Evolutionary conservation across 2,888 invertebrate species (phyloP), one percentile per base, ranked within the genome.

Genomic region (Rhagonycha fulva): DNA sequence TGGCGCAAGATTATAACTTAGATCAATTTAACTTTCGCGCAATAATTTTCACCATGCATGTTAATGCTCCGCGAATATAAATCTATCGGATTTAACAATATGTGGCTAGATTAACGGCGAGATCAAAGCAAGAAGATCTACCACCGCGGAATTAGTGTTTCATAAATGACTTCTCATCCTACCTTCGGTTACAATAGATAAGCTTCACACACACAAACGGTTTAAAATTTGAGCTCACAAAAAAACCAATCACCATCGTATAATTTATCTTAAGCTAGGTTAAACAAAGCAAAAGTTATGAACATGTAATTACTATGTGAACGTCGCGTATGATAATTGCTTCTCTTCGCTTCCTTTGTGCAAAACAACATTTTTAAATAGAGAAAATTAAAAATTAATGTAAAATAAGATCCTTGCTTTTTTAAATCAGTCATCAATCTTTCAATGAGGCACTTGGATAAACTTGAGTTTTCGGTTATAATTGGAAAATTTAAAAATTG

Each of bases 41-140:
- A 47, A 66, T 66, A 47, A 69, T 75, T 75, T 76, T 74, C 76
- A 78, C 80, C 79, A 80, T 78, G 79, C 70, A 72, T 74, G 77
- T 80, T 82, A 82, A 82, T 82, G 81, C 81, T 79, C 79, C 68
- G 71, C 67, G 75, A 66, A 74, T 71, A 79, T 79, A 79, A 80
- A 80, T 79, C 76, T 80, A 71, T 70, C 71, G 78, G 72, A 75
- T 74, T 76, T 79, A 72, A 68, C 74, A 74, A 66, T 62, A 79
- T 79, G 77, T 77, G 81, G 80, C 80, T 81, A 81, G 81, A 81
- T 82, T 82, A 80, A 80, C 76, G 76, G 75, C 71, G 74, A 79
- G 77, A 81, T 79, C 80, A 77, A 80, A 78, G 79, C 80, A 60
- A 72, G 66, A 68, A 32, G 70, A 63, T 62, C 63, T 72, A 75